These are phyloP conservation scores for Oligia fasciuncula DNA, from an alignment of 2,888 invertebrate species.

Conservation along the genomic window DNA sequence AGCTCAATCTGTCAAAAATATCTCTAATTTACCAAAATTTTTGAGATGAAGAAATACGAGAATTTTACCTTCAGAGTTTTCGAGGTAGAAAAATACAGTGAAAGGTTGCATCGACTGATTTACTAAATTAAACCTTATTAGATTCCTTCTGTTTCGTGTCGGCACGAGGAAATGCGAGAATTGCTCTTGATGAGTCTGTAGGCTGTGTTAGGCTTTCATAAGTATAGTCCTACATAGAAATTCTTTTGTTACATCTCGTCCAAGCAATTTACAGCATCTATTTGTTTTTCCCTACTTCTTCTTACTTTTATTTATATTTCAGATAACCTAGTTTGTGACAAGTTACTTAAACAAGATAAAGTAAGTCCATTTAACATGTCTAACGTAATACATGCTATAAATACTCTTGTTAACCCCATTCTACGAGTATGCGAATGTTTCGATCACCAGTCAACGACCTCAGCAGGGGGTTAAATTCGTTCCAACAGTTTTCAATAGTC, in stretches of 20 bases:
- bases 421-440: constrained; percentile 16
- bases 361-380: constrained; percentile 21
- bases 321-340: constrained; percentile 25
- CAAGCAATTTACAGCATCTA: neutral
- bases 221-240: neutral
- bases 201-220: neutral
- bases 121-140: neutral
- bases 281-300: neutral
- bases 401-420: constrained; percentile 34
- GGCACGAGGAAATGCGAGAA: neutral
- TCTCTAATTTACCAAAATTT: neutral
- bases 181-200: neutral
- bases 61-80: neutral
- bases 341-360: constrained; percentile 25
- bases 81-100: too few species aligned
- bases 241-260: neutral
- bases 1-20: neutral
- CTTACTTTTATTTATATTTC: neutral
- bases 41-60: neutral
- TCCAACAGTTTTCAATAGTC: constrained; percentile 2
- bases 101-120: neutral
- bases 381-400: constrained; percentile 3
- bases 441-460: constrained; percentile 36
- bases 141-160: neutral
- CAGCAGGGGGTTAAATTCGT: neutral